Conservation (phyloP, 2,888 invertebrate species). For the Idaea dimidiata region DNA sequence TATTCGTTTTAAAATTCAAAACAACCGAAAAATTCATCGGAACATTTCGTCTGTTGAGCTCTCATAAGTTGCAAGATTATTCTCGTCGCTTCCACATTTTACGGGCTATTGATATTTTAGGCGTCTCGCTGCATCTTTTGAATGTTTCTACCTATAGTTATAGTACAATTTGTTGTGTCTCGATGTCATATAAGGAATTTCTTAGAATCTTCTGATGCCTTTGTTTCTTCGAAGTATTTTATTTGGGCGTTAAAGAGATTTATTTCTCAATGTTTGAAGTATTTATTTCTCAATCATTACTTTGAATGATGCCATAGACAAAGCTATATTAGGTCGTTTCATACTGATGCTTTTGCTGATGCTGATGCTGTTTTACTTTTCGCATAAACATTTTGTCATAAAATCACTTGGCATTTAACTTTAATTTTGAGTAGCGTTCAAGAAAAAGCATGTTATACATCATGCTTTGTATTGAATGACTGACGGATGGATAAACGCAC, state of each 20-base stretch:
- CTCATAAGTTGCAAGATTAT: constrained; percentile 35
- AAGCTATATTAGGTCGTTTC: too few species aligned
- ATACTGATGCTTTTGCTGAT: too few species aligned
- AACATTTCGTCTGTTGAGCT: neutral
- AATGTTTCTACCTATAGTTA: constrained; percentile 31
- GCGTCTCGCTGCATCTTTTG: constrained; percentile 27
- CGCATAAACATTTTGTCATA: too few species aligned
- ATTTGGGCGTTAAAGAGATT: neutral
- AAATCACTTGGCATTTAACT: too few species aligned
- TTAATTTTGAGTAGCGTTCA: too few species aligned
- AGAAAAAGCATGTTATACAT: too few species aligned
- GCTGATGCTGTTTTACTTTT: too few species aligned
- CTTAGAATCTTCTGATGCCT: neutral
- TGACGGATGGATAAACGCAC: too few species aligned
- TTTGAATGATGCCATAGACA: too few species aligned
- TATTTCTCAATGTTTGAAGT: neutral
- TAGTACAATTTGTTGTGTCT: constrained; percentile 29
- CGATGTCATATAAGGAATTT: neutral
- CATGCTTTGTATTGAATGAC: too few species aligned
- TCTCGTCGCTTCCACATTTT: constrained; percentile 31
- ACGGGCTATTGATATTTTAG: constrained; percentile 37
- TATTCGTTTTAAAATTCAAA: too few species aligned
- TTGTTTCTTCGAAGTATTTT: neutral
- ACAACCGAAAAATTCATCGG: neutral
- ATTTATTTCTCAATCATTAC: neutral